phyloP scores from a whole-genome alignment of 2,113 vertebrate genomes.

The Dipodomys stephensi region DNA sequence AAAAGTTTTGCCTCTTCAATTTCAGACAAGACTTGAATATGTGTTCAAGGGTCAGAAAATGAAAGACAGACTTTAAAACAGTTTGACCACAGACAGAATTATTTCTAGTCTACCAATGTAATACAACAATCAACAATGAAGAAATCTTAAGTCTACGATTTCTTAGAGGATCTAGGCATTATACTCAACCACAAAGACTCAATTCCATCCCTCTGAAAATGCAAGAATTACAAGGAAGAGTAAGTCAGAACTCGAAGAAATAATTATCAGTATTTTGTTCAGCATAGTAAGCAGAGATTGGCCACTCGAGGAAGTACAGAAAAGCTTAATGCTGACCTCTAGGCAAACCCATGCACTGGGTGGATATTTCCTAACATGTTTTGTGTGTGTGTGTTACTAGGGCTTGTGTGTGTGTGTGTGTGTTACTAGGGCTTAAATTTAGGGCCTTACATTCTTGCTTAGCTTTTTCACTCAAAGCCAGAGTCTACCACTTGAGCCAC shows the following conservation, averaged over 20 bases:
- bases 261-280: slow-evolving; percentile 23
- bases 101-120: not conserved
- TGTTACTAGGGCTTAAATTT: too few relatives aligned
- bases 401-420: too few relatives aligned
- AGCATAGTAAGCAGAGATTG: not conserved
- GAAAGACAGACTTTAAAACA: slow-evolving; percentile 9
- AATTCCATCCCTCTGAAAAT: not conserved
- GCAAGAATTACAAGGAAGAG: slow-evolving; percentile 43
- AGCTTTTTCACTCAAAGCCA: too few relatives aligned
- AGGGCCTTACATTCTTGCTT: too few relatives aligned
- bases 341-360: not conserved
- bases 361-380: not conserved
- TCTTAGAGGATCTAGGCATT: not conserved
- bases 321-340: not conserved
- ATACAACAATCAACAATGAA: not conserved
- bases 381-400: too few relatives aligned
- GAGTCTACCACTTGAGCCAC: too few relatives aligned
- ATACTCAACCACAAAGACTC: slow-evolving; percentile 30
- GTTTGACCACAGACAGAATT: slow-evolving; percentile 37
- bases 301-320: slow-evolving; percentile 2
- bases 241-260: slow-evolving; percentile 58
- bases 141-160: slow-evolving; percentile 22
- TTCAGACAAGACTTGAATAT: slow-evolving; percentile 2
- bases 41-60: not conserved
- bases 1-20: slow-evolving; percentile 43